Percentiles rank a stretch among this genome's conserved stretches.
Evolutionary conservation across 2,888 invertebrate species (phyloP).

Genomic region (Rhagonycha fulva): DNA sequence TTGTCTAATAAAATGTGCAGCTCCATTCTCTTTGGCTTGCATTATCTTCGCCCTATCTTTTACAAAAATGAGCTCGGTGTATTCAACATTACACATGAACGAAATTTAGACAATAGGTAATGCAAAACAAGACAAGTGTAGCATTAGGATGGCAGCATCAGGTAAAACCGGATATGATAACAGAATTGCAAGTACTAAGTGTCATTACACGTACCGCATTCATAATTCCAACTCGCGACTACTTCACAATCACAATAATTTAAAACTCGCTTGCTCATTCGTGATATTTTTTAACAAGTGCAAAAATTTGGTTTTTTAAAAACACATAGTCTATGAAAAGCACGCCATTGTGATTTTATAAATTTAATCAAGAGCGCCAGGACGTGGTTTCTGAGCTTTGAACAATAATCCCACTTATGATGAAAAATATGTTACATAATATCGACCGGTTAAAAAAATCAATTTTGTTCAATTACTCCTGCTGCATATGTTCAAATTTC

Average conservation of each 20-base stretch:
- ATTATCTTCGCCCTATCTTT: neutral
- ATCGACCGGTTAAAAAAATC: neutral
- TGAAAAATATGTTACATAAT: neutral
- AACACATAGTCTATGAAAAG: neutral
- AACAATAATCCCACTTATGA: neutral
- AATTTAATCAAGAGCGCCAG: neutral
- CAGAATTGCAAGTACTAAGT: constrained; percentile 4
- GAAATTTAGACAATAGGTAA: neutral
- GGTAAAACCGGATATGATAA: constrained; percentile 17
- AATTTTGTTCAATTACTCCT: neutral
- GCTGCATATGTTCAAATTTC: neutral
- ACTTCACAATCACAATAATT: neutral
- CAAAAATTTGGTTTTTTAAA: neutral
- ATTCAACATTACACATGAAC: neutral
- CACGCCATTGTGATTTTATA: neutral
- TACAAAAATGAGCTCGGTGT: neutral
- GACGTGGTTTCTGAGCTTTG: neutral
- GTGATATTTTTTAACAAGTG: neutral
- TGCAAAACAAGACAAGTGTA: constrained; percentile 11
- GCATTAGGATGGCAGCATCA: constrained; percentile 10
- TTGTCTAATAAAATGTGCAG: constrained; percentile 2
- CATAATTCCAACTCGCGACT: constrained; percentile 13
- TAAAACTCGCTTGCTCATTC: neutral
- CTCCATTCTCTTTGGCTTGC: constrained; percentile 1
- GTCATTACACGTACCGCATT: constrained; percentile 24